Percentiles rank a stretch among this genome's conserved stretches.
These are phyloP conservation scores for Ferdinandea cuprea DNA, from an alignment of 2,888 invertebrate species.

Conservation along the genomic window DNA sequence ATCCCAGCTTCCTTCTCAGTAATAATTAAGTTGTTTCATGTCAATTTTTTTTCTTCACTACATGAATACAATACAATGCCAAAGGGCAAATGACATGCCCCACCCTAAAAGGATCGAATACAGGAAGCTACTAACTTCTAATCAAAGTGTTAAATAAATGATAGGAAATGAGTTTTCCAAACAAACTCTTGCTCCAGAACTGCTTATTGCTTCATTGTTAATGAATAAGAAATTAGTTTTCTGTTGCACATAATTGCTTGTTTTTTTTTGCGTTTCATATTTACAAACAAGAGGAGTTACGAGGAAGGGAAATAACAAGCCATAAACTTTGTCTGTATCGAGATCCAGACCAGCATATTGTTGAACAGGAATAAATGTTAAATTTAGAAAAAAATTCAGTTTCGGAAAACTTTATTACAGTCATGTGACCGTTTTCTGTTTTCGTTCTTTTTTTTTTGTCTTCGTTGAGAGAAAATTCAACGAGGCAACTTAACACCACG, in stretches of 20 bases:
- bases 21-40: slow-evolving; percentile 10
- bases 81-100: background rate
- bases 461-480: slow-evolving; percentile 8
- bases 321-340: slow-evolving; percentile 8
- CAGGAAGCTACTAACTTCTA: slow-evolving; percentile 11
- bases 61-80: background rate
- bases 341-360: slow-evolving; percentile 7
- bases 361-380: slow-evolving; percentile 13
- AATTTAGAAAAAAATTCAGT: slow-evolving; percentile 28
- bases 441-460: background rate
- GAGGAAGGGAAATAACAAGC: background rate
- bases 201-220: slow-evolving; percentile 9
- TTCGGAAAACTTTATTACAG: slow-evolving; percentile 44
- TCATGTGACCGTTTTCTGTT: slow-evolving; percentile 6
- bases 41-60: background rate
- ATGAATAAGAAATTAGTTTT: slow-evolving; percentile 5
- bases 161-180: slow-evolving; percentile 41
- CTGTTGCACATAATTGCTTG: slow-evolving; percentile 24
- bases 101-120: background rate
- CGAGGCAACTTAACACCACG: background rate
- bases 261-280: background rate
- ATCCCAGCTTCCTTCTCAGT: background rate
- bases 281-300: background rate
- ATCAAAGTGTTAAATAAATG: slow-evolving; percentile 24
- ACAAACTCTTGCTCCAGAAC: slow-evolving; percentile 6